phyloP scores from a whole-genome alignment of 2,888 invertebrate genomes.

The Drosophila flavopinicola region DNA sequence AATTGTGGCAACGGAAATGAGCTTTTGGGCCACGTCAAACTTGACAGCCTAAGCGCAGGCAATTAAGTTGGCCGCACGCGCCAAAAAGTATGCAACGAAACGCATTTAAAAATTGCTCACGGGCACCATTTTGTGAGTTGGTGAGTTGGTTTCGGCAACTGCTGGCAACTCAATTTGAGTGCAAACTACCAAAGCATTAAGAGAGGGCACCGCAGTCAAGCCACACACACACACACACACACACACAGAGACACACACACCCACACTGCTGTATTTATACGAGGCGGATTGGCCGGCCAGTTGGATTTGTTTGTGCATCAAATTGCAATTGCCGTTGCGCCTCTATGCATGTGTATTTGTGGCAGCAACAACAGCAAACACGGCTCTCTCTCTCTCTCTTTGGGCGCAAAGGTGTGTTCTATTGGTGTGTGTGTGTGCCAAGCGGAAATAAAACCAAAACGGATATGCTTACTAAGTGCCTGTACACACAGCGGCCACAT shows the following conservation, averaged over 20 bases:
- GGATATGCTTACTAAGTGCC: slow-evolving; percentile 77
- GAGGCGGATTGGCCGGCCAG: slow-evolving; percentile 41
- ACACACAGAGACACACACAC: neutral
- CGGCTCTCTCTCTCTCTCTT: neutral
- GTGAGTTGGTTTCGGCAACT: slow-evolving; percentile 8
- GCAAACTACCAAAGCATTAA: slow-evolving; percentile 50
- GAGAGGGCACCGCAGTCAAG: slow-evolving; percentile 31
- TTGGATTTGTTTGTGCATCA: slow-evolving; percentile 73
- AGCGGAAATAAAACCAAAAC: slow-evolving; percentile 77
- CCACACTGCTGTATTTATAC: slow-evolving; percentile 1
- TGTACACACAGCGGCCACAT: slow-evolving; percentile 67
- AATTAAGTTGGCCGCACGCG: slow-evolving; percentile 44
- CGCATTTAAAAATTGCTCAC: slow-evolving; percentile 44
- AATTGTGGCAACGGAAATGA: slow-evolving; percentile 73
- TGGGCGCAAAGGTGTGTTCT: slow-evolving; percentile 15
- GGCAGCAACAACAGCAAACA: slow-evolving; percentile 30
- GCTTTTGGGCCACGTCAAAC: slow-evolving; percentile 58
- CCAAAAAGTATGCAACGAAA: slow-evolving; percentile 37
- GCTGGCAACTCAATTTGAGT: slow-evolving; percentile 55
- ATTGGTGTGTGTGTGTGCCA: slow-evolving; percentile 27
- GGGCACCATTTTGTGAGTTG: slow-evolving; percentile 46
- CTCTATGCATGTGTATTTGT: slow-evolving; percentile 50
- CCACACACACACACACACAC: slow-evolving; percentile 12
- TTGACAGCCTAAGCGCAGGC: slow-evolving; percentile 44
- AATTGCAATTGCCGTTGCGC: slow-evolving; percentile 69